These are phyloP conservation scores for Apotomis betuletana DNA, from an alignment of 2,888 invertebrate genomes.

Conservation along the genomic window DNA sequence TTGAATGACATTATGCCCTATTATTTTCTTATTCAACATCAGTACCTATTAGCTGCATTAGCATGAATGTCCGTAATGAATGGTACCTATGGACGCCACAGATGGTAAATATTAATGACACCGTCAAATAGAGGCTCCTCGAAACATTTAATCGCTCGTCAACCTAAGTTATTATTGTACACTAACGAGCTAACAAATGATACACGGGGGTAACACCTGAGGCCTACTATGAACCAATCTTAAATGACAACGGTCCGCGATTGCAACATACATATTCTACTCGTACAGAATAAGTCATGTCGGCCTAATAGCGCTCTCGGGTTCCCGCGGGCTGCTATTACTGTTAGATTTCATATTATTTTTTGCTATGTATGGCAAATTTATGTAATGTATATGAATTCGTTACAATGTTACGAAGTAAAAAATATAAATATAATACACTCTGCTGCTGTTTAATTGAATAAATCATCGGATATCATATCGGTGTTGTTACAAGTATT, in stretches of 20 bases:
- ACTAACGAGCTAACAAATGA: conserved; percentile 30
- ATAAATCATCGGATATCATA: conserved; percentile 7
- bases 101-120: conserved; percentile 65
- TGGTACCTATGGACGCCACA: conserved; percentile 46
- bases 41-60: neutral
- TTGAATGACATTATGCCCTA: neutral
- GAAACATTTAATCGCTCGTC: conserved; percentile 23
- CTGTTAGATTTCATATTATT: conserved; percentile 45
- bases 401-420: too few relatives aligned
- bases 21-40: neutral
- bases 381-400: too few relatives aligned
- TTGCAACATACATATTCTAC: conserved; percentile 59
- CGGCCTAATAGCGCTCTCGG: conserved; percentile 53
- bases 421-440: neutral
- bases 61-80: neutral
- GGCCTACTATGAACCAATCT: conserved; percentile 57
- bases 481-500: conserved; percentile 37
- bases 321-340: conserved; percentile 57
- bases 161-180: conserved; percentile 24
- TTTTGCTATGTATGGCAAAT: neutral
- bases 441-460: neutral
- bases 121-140: conserved; percentile 60
- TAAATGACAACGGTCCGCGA: conserved; percentile 64
- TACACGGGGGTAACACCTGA: conserved; percentile 53
- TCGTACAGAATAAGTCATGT: conserved; percentile 47